Conservation (phyloP, 2,113 vertebrate species). For the Petaurus breviceps region DNA sequence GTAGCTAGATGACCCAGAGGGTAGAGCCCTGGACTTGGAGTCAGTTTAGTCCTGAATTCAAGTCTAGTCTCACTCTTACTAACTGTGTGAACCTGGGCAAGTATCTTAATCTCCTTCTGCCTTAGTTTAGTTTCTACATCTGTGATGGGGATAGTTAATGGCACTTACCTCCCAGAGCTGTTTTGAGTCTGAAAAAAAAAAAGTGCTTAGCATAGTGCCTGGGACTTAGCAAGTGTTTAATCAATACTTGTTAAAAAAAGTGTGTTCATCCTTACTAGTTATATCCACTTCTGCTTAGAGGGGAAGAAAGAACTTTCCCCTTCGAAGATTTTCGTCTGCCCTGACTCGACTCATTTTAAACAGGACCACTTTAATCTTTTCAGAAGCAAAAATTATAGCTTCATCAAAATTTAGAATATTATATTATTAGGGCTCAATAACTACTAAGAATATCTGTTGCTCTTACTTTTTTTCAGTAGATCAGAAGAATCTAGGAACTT, state of each 20-base stretch:
- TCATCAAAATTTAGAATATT: background rate
- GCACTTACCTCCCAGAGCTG: background rate
- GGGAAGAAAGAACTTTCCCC: background rate
- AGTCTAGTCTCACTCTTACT: background rate
- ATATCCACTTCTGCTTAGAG: background rate
- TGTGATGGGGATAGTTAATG: background rate
- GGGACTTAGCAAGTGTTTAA: background rate
- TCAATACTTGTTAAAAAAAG: background rate
- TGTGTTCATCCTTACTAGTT: background rate
- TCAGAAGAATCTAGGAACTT: background rate
- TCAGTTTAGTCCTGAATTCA: background rate
- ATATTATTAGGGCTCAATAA: background rate
- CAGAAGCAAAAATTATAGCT: background rate
- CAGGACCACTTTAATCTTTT: background rate
- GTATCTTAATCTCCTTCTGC: background rate
- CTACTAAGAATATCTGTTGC: background rate
- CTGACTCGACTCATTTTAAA: background rate
- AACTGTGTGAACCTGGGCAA: background rate
- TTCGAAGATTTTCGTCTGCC: background rate
- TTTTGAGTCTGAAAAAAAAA: background rate
- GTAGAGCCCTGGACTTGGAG: background rate
- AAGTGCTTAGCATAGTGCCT: background rate
- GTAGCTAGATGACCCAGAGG: background rate
- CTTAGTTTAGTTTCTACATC: background rate
- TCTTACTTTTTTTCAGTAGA: background rate